Evolutionary conservation across 1,140 invertebrate species (phyloP), one percentile per base, ranked within the genome.

Genomic region (Drosophila arizonae): DNA sequence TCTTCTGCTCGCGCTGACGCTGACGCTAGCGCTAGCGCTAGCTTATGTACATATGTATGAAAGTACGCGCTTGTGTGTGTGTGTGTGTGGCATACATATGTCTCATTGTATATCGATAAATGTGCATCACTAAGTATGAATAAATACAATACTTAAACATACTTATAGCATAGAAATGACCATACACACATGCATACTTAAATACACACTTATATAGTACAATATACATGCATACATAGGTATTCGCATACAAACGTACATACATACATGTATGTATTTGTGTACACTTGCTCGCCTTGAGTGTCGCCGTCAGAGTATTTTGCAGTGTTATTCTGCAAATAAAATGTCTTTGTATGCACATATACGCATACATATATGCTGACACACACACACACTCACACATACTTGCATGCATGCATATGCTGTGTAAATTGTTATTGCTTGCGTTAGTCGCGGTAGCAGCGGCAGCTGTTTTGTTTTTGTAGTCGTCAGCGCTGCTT

Each of bases 1-100:
- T 88, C 84, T 88, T 88, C 66, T 79, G 84, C 84, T 66, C 26
- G 54, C 63, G 72, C 73, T 63, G 68, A 54, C 61, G 72, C 39
- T 46, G 48, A 65, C 75, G 56, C 8, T 15, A 9, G 48, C 62
- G 48, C 24, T 26, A 64, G 62, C 63, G 79, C 46, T 46, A 24
- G 28, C 50, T 41, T 39, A 48, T 41, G 54, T 46, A 54, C 1
- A 10, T 10, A 17, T 39, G 3, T 33, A n/a, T 36, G 17, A 28
- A 28, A 28, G 17, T 17, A 17, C 17, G 17, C 17, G 17, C 17
- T 17, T 17, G 26, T 56, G 15, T 46, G 17, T 56, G 15, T 50
- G 1, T 52, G 30, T 21, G 15, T 55, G 43, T 55, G 21, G 60
- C 45, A 57, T 33, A 62, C 21, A 52, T 50, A 57, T 45, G 17